Evolutionary conservation across 2,888 invertebrate species (phyloP).

Genomic region (Aleiodes testaceus): DNA sequence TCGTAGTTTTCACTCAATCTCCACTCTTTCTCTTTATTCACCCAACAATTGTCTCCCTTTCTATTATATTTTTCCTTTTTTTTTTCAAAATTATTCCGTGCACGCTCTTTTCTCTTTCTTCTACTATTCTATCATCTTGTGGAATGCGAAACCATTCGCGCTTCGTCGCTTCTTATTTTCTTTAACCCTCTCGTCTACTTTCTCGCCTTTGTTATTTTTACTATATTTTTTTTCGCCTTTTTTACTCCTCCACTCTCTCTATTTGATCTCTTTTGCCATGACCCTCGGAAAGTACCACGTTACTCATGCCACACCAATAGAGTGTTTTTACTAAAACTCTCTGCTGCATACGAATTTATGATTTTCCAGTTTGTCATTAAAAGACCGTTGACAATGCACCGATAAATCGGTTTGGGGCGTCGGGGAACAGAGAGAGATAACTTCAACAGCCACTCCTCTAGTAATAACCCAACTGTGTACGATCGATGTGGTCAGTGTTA

Average conservation of each 20-base stretch:
- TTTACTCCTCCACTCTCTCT: constrained; percentile 20
- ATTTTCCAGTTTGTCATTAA: constrained; percentile 2
- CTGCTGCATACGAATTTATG: constrained; percentile 11
- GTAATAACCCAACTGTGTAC: constrained; percentile 6
- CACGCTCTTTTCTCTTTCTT: constrained; percentile 38
- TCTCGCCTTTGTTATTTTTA: constrained; percentile 23
- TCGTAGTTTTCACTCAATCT: constrained; percentile 12
- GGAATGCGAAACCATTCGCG: constrained; percentile 45
- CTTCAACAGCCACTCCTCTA: neutral
- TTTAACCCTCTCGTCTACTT: constrained; percentile 18
- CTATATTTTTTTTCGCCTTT: neutral
- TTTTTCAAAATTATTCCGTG: constrained; percentile 39
- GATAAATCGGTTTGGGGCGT: neutral
- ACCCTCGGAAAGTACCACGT: neutral
- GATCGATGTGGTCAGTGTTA: constrained; percentile 14
- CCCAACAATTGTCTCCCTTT: constrained; percentile 26
- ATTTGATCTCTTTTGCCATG: constrained; percentile 21
- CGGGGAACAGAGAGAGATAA: neutral
- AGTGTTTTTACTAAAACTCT: neutral
- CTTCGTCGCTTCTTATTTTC: constrained; percentile 19
- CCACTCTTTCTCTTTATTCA: constrained; percentile 26
- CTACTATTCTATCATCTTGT: constrained; percentile 26
- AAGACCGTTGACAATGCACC: constrained; percentile 9
- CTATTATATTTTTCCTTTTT: neutral
- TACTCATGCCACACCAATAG: constrained; percentile 5